Percentiles rank a stretch among this genome's conserved stretches.
These are phyloP conservation scores for Lingula anatina DNA, from an alignment of 2,888 invertebrate species.

Conservation along the genomic window DNA sequence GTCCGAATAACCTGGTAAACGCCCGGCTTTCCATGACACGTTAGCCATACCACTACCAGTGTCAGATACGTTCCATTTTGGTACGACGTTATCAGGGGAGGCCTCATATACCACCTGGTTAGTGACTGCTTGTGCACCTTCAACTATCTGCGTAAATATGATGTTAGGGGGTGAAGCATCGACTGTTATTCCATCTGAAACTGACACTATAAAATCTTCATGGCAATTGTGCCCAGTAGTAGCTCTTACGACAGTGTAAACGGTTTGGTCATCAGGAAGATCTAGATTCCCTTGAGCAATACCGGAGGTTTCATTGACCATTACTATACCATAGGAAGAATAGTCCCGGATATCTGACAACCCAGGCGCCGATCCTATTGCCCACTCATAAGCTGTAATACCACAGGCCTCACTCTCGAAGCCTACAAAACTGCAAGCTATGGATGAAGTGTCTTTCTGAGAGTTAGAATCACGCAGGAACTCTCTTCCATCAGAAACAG, in stretches of 20 bases:
- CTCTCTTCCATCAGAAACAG: slow-evolving; percentile 23
- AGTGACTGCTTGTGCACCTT: not conserved
- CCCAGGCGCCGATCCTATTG: slow-evolving; percentile 21
- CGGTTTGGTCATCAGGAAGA: slow-evolving; percentile 19
- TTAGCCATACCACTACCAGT: not conserved
- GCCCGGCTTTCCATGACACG: not conserved
- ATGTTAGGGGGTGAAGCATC: slow-evolving; percentile 15
- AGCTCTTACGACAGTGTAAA: slow-evolving; percentile 24
- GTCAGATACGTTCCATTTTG: not conserved
- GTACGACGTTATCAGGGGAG: not conserved
- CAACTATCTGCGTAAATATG: not conserved
- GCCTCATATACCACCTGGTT: not conserved
- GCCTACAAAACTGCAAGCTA: slow-evolving; percentile 26
- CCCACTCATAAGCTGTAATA: slow-evolving; percentile 28
- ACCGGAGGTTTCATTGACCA: slow-evolving; percentile 21
- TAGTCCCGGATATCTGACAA: slow-evolving; percentile 23
- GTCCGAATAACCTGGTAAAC: not conserved
- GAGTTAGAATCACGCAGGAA: slow-evolving; percentile 16
- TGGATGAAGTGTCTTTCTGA: slow-evolving; percentile 19
- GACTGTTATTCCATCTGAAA: slow-evolving; percentile 24
- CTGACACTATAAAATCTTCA: slow-evolving; percentile 21
- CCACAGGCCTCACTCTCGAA: slow-evolving; percentile 29
- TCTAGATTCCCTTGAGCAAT: slow-evolving; percentile 23
- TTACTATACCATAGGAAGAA: slow-evolving; percentile 25
- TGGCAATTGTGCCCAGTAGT: slow-evolving; percentile 21